Conservation (phyloP, 2,797 vertebrate genomes). For the Clamator glandarius region DNA sequence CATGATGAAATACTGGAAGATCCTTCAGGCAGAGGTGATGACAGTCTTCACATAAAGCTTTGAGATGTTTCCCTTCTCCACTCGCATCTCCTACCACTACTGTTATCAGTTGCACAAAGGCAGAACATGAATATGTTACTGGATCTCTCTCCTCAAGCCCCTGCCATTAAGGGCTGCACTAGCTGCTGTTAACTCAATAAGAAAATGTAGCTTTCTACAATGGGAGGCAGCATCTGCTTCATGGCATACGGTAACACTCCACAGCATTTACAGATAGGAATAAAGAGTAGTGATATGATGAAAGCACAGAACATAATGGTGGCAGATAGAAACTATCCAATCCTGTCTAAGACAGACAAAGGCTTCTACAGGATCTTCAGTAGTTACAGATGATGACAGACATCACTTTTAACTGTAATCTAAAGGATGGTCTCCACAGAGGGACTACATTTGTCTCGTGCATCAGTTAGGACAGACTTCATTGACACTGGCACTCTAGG, state of each 20-base stretch:
- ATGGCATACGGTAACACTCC: neutral
- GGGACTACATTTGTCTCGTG: neutral
- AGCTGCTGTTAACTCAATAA: neutral
- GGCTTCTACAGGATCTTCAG: neutral
- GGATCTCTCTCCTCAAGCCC: neutral
- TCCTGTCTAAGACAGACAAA: neutral
- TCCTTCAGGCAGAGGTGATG: conserved; percentile 10
- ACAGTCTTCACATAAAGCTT: neutral
- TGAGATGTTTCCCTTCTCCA: neutral
- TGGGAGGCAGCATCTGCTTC: neutral
- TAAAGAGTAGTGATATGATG: neutral
- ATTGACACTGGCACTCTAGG: neutral
- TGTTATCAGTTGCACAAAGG: neutral
- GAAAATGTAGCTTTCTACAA: neutral
- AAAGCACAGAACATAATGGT: rapidly evolving
- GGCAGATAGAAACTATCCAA: neutral
- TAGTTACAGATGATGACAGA: neutral
- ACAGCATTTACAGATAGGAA: neutral
- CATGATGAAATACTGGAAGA: conserved; percentile 32
- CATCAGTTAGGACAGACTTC: neutral
- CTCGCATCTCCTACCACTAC: neutral
- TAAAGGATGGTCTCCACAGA: neutral
- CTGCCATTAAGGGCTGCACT: neutral
- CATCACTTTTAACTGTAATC: neutral
- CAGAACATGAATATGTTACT: neutral